Base-by-base conservation (phyloP, 1,140 invertebrate species). In the Zophobas atratus region DNA sequence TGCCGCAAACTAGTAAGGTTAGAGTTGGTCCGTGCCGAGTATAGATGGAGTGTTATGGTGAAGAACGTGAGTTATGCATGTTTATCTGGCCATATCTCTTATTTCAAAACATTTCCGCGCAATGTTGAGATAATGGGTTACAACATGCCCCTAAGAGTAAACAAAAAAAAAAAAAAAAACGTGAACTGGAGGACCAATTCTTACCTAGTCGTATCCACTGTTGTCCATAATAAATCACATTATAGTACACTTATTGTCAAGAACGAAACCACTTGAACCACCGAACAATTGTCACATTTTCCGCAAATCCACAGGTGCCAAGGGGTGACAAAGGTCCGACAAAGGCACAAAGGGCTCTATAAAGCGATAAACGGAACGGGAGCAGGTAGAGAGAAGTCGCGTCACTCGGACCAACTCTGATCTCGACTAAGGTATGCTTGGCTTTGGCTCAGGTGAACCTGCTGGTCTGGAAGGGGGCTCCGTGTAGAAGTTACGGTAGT, bases 401-500 rank as follows among this genome's bases (percentile, higher is more conserved):
- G 60, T 67, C 60, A 20, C n/a, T 20, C 53, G 73, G 77, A 33
- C 67, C 51, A 72, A 75, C 71, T 75, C 70, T 74, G 46, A 53
- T 67, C 56, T 51, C 56, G 34, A 75, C 56, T 74, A 67, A 75
- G 41, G 55, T 35, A 57, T 36, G 55, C 36, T 43, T 39, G 60
- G 60, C 60, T 67, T 67, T 67, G 60, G 20, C 36, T 67, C 60
- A 41, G 60, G 60, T 67, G 38, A 38, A 67, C 60, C 60, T 67
- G 60, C 39, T 67, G 49, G 49, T 51, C 49, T 51, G 60, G 60
- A 67, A 67, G 60, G 60, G 60, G 60, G 60, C 60, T 67, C 60
- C 39, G 57, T 63, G 57, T 63, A 39, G 57, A 63, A 63, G 57
- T 63, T 71, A 75, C 72, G 72, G 77, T 75, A 78, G 81, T 80